A percentile compares a stretch with the other conserved stretches of the same genome.
These are phyloP conservation scores for Lipophrys pholis DNA, from an alignment of 2,113 vertebrate genomes.

Conservation along the genomic window DNA sequence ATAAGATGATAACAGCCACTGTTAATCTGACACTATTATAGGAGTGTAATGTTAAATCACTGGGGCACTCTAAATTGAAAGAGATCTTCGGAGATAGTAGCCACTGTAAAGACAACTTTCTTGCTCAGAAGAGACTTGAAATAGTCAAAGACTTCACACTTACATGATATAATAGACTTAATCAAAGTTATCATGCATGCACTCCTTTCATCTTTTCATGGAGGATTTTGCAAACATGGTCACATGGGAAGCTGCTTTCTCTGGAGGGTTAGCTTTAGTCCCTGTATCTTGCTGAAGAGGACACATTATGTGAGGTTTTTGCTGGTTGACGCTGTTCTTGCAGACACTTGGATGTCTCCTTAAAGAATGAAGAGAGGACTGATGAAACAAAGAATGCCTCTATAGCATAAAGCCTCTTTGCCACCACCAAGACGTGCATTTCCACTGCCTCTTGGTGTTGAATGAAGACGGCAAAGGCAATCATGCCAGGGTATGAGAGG, in stretches of 20 bases:
- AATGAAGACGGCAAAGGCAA: conserved; percentile 28
- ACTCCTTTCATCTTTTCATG: conserved; percentile 12
- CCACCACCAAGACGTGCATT: conserved; percentile 21
- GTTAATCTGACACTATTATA: not conserved
- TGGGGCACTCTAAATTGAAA: conserved; percentile 11
- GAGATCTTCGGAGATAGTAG: conserved; percentile 5
- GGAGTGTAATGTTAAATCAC: not conserved
- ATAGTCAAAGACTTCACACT: conserved; percentile 15
- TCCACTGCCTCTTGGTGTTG: conserved; percentile 28
- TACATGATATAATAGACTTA: conserved; percentile 7
- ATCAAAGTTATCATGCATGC: not conserved
- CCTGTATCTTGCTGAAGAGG: conserved; percentile 29
- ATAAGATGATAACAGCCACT: not conserved
- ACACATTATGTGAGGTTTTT: conserved; percentile 25
- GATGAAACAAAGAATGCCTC: conserved; percentile 20
- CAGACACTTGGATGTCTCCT: conserved; percentile 37
- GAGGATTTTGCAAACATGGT: conserved; percentile 26
- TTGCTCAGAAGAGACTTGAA: conserved; percentile 11
- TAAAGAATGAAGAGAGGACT: conserved; percentile 33
- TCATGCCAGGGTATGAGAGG: conserved; percentile 35
- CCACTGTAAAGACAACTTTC: conserved; percentile 5
- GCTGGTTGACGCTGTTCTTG: conserved; percentile 19
- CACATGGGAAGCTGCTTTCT: conserved; percentile 1
- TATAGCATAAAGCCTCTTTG: conserved; percentile 10
- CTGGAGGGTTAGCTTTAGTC: conserved; percentile 8